Percentiles rank a stretch among this genome's conserved stretches.
phyloP scores from a whole-genome alignment of 2,797 vertebrate genomes.

The Mionectes olivaceus region DNA sequence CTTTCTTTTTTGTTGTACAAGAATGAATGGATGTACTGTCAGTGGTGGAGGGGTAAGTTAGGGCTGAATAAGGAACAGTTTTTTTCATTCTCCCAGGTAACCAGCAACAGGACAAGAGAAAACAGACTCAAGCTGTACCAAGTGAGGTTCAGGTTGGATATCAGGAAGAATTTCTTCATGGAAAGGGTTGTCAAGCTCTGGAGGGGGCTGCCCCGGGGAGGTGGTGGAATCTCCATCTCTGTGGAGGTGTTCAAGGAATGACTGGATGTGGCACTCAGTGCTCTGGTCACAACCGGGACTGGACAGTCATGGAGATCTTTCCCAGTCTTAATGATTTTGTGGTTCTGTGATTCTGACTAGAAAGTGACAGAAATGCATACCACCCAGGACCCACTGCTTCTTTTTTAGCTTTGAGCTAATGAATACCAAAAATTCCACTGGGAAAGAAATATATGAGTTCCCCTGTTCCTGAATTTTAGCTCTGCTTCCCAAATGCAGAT shows the following conservation, averaged over 20 bases:
- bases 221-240: neutral
- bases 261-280: rapidly evolving
- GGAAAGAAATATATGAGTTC: neutral
- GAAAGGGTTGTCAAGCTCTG: neutral
- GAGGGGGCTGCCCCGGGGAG: neutral
- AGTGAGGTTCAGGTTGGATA: neutral
- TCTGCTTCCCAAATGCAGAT: neutral
- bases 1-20: neutral
- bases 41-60: neutral
- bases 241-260: neutral
- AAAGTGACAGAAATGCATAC: neutral
- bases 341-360: neutral
- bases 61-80: neutral
- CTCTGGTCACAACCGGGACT: neutral
- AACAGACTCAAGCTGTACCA: neutral
- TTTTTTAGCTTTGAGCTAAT: neutral
- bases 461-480: neutral
- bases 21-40: neutral
- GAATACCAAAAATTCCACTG: neutral
- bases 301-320: rapidly evolving
- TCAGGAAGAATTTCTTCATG: neutral
- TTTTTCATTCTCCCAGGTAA: neutral
- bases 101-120: rapidly evolving
- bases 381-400: neutral
- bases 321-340: neutral